Evolutionary conservation across 2,113 vertebrate genomes (phyloP).

Genomic region (Acanthochromis polyacanthus): DNA sequence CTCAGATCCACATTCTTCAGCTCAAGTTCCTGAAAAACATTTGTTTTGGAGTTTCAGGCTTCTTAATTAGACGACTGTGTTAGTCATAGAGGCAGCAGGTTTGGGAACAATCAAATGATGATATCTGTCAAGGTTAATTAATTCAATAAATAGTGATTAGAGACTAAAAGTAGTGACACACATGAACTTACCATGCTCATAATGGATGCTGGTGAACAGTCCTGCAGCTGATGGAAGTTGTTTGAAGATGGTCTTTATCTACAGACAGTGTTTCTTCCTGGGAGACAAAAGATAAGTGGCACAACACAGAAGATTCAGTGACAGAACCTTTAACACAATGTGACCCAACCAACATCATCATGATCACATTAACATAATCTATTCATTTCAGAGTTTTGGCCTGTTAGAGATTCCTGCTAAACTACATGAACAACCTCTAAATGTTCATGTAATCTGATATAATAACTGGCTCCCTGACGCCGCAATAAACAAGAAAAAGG

Average conservation of each 20-base stretch:
- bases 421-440: neutral
- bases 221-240: constrained; percentile 13
- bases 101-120: neutral
- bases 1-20: constrained; percentile 84
- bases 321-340: neutral
- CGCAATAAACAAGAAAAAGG: no score
- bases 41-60: neutral
- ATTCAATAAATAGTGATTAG: no score
- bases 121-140: neutral
- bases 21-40: constrained; percentile 80
- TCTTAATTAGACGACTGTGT: neutral
- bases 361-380: neutral
- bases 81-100: no score
- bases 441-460: no score
- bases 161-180: neutral
- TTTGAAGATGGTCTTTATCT: neutral
- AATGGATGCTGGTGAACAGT: constrained; percentile 16
- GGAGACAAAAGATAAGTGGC: neutral
- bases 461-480: no score
- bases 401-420: constrained; percentile 1
- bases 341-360: neutral
- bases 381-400: neutral
- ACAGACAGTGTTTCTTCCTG: neutral
- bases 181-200: constrained; percentile 58
- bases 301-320: neutral